Conservation (phyloP, 2,888 invertebrate genomes). For the Carabus problematicus region DNA sequence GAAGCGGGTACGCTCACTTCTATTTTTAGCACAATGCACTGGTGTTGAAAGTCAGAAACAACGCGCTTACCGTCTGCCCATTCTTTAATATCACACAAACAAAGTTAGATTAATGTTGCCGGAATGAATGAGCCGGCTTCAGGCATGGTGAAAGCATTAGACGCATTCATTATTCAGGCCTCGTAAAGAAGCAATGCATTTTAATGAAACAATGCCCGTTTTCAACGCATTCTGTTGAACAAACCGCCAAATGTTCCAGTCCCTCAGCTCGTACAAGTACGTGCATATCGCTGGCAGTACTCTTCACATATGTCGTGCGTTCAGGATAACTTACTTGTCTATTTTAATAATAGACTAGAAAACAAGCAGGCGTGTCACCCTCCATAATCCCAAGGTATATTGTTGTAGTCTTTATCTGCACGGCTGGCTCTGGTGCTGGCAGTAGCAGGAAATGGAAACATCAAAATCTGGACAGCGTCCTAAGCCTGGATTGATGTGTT, state of each 20-base stretch:
- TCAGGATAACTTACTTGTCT: too few relatives aligned
- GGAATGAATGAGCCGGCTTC: neutral
- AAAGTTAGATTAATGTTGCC: too few relatives aligned
- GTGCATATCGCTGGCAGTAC: too few relatives aligned
- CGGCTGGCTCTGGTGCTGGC: neutral
- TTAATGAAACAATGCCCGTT: constrained; percentile 26
- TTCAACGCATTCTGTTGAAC: constrained; percentile 8
- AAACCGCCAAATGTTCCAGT: neutral
- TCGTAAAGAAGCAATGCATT: constrained; percentile 27
- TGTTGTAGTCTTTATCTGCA: neutral
- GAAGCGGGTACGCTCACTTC: too few relatives aligned
- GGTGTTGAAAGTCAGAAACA: too few relatives aligned
- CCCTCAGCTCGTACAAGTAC: too few relatives aligned
- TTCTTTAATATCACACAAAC: too few relatives aligned
- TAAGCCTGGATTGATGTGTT: neutral
- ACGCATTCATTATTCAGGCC: constrained; percentile 27
- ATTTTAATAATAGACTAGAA: too few relatives aligned
- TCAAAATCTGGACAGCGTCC: neutral
- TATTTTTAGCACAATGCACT: too few relatives aligned
- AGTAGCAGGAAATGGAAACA: neutral
- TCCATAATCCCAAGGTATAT: neutral
- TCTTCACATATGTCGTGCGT: too few relatives aligned
- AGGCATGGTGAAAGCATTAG: constrained; percentile 18
- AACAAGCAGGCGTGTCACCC: too few relatives aligned
- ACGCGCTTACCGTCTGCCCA: too few relatives aligned